Base-by-base conservation (phyloP, 30 jellyfish, hydroid and myxozoan species). In the Catostylus mosaicus region DNA sequence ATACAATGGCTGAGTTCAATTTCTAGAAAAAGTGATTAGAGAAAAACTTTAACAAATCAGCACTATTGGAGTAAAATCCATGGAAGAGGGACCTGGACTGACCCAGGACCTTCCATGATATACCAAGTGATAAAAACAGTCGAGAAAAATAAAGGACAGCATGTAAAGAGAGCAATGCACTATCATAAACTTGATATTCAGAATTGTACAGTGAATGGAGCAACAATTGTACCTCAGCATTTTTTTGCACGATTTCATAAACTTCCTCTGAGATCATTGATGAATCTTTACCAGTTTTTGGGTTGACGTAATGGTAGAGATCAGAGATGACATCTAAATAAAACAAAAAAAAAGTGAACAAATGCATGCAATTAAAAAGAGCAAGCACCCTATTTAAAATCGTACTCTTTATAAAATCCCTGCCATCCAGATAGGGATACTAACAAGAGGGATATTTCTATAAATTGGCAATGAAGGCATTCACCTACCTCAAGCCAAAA, bases 1-100 rank as follows among this genome's bases (percentile, higher is more conserved):
- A 95, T 36, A 95, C 92, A 64, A 95, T 89, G 32, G 97, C 97
- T 0, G 98, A 91, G 73, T 95, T 96, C 71, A 95, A 82, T 74
- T 86, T 75, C 99, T 94, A 52, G 19, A 35, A 33, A 18, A 16
- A 43, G 54, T 50, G 48, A 24, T n/a, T n/a, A n/a, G n/a, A n/a
- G n/a, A n/a, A n/a, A n/a, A n/a, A n/a, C n/a, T n/a, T n/a, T n/a
- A n/a, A n/a, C n/a, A n/a, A n/a, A n/a, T n/a, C n/a, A n/a, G n/a
- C n/a, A n/a, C n/a, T n/a, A n/a, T n/a, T n/a, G n/a, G n/a, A n/a
- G n/a, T n/a, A n/a, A n/a, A n/a, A n/a, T n/a, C n/a, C n/a, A n/a
- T n/a, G n/a, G n/a, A n/a, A n/a, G n/a, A n/a, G n/a, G n/a, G n/a
- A n/a, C n/a, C n/a, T n/a, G n/a, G n/a, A n/a, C n/a, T n/a, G n/a